Conservation (phyloP, 1,140 invertebrate species). For the Macrobrachium rosenbergii region DNA sequence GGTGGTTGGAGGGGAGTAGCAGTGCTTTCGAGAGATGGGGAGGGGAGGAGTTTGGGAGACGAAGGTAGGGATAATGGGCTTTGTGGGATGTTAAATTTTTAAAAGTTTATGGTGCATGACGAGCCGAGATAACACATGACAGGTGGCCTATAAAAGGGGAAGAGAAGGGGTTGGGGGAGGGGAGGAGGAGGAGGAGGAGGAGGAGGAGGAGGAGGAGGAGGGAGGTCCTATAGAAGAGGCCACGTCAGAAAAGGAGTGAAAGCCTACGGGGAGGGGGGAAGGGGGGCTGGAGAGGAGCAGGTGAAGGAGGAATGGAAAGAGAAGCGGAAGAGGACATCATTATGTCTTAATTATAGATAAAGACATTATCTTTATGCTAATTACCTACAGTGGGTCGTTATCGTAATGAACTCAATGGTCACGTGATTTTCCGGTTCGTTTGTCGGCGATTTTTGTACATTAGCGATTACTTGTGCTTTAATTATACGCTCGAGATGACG, state of each 20-base stretch:
- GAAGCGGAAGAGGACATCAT: background rate
- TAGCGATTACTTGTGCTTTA: too few relatives aligned
- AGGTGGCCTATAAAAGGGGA: conserved; percentile 8
- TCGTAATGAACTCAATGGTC: too few relatives aligned
- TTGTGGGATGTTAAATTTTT: conserved; percentile 33
- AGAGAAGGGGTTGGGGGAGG: conserved; percentile 3
- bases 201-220: background rate
- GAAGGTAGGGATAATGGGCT: background rate
- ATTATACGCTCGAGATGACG: too few relatives aligned
- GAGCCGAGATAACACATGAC: background rate
- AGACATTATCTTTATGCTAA: conserved; percentile 1
- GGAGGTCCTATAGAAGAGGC: background rate
- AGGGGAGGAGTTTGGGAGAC: background rate
- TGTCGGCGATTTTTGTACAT: too few relatives aligned
- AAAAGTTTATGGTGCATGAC: conserved; percentile 21
- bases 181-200: background rate
- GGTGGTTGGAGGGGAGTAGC: background rate
- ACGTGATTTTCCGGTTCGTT: too few relatives aligned
- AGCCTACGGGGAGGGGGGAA: background rate
- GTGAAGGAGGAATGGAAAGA: background rate
- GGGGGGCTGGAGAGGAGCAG: background rate
- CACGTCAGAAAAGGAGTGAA: background rate
- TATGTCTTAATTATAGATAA: too few relatives aligned
- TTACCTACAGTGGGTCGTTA: background rate
- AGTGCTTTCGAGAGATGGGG: too few relatives aligned